Evolutionary conservation across 2,797 vertebrate genomes (phyloP), one percentile per base, ranked within the genome.

Genomic region (Choloepus didactylus): DNA sequence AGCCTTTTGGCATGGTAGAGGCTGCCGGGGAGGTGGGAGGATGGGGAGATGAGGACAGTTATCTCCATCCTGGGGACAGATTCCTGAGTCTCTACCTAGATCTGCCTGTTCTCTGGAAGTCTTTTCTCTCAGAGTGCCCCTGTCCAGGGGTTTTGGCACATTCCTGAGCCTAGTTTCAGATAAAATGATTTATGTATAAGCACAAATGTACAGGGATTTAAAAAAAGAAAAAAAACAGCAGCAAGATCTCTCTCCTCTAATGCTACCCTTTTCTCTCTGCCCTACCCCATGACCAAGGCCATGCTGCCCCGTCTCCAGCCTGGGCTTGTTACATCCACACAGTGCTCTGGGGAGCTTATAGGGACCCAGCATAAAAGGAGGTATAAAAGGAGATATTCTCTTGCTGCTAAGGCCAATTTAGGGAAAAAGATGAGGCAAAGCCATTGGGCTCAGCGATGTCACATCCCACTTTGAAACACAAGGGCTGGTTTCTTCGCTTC

Each of bases 341-440:
- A 60, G 25, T 18, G 49, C 21, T 41, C 79, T n/a, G 12, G 69
- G 69, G 46, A 70, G 31, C 9, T 90, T 49, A 9, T 14, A 59
- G 89, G 69, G 62, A 86, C 19, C 70, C 44, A n/a, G 49, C 59
- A 79, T 18, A 35, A 35, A 35, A 35, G 35, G 35, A 35, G 35
- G 35, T 35, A 35, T 35, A 46, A 95, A 35, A 89, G 35, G 27
- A 82, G 9, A 64, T 89, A 1, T 51, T 95, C 82, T 93, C 38
- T 82, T 73, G 41, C 59, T 44, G 27, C 83, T 69, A 31, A 84
- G 80, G 14, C 90, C 2, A 7, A 76, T 60, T 67, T 79, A 46
- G 77, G 72, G 85, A 62, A 81, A 81, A 87, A 46, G 75, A 59
- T 38, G 84, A 95, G 81, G 66, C 92, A 75, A 95, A 93, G 60